phyloP scores from a whole-genome alignment of 2,797 vertebrate species.

The Hypotaenidia okinawae region DNA sequence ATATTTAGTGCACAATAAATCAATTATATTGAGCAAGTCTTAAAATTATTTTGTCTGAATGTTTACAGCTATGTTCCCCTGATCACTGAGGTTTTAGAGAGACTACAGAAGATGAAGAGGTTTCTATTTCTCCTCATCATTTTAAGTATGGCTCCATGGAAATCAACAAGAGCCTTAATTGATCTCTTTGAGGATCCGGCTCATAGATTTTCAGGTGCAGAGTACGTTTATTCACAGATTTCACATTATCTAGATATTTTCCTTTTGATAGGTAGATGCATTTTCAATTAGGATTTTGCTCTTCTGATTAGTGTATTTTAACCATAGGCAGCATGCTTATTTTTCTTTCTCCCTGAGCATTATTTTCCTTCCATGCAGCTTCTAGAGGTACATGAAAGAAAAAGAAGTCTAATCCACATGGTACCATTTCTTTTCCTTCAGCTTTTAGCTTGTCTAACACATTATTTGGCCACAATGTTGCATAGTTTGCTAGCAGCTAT shows the following conservation, averaged over 20 bases:
- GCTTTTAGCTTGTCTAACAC: not conserved
- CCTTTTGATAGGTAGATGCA: not conserved
- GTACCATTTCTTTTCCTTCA: not conserved
- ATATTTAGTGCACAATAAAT: not conserved
- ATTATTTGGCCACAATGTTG: not conserved
- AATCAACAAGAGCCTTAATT: not conserved
- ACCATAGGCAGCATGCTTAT: accelerated
- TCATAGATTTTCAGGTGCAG: not conserved
- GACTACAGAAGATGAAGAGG: not conserved
- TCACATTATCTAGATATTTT: not conserved
- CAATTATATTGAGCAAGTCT: not conserved
- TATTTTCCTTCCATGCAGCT: not conserved
- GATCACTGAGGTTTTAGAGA: not conserved
- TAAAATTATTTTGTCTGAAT: accelerated
- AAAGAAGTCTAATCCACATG: not conserved
- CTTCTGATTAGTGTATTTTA: not conserved
- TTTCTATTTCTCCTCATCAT: not conserved
- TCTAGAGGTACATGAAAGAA: not conserved
- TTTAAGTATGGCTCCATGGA: not conserved
- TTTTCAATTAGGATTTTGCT: not conserved
- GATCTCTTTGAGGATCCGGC: not conserved
- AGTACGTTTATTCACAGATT: not conserved
- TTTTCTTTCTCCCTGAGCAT: not conserved
- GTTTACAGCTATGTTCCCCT: not conserved
- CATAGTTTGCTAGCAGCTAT: not conserved